Base-by-base conservation (phyloP, 2,113 vertebrate species). In the Verasper variegatus region DNA sequence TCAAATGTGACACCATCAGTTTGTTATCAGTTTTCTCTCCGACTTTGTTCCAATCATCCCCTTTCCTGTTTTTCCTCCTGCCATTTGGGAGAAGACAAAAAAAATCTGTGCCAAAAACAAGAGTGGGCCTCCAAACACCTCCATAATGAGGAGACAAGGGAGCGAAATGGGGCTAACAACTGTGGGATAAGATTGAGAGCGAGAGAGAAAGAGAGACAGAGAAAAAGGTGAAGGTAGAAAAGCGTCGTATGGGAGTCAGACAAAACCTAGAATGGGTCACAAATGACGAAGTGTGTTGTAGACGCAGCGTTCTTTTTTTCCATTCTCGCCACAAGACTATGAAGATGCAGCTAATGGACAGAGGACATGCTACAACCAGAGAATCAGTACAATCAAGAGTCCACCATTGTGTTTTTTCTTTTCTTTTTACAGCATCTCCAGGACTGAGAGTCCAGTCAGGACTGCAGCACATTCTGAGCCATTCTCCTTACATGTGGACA, bases 341-440 rank as follows among this genome's bases (percentile, higher is more conserved):
- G 3, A 69, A 86, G 83, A 87, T 76, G 88, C 77, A 73, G 82
- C 69, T 74, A 81, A 92, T 92, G 78, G 83, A 51, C 26, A 4
- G 60, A 74, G 64, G 80, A 73, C 71, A 70, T 23, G 58, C 55
- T 23, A 76, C 7, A 31, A 31, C 31, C 27, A 84, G 71, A 69
- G 67, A 86, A 71, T 79, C 54, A 73, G 31, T 42, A 71, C 15
- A 71, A 27, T 68, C 23, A 68, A n/a, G 20, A 47, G 37, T 40
- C 37, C 37, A 42, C 10, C 11, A 20, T 21, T 67, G 6, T 7
- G 1, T 37, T 40, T 31, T 55, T 55, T 0, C 12, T 35, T 42
- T 56, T 71, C 5, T 12, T 56, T 73, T 65, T 17, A 37, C 31
- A 37, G 57, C 52, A 27, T 73, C 24, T 67, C 23, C 9, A 52